Evolutionary conservation across 2,797 vertebrate species (phyloP), one percentile per base, ranked within the genome.

Genomic region (Sebastes wilsoni): DNA sequence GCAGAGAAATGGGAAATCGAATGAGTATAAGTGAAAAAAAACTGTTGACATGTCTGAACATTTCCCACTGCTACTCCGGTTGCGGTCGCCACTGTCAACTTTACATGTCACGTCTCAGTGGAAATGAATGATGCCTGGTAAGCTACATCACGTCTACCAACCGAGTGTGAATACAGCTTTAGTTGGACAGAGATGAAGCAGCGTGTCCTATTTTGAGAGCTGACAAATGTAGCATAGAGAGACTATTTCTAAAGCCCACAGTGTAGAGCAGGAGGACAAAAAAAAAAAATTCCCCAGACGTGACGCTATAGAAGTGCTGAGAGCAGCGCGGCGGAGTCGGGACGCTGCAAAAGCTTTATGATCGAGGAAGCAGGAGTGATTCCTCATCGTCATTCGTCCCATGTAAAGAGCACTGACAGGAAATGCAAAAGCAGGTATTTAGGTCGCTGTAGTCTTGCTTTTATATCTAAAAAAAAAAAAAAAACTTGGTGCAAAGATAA

Each of bases 151-250:
- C 12, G 36, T 75, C 64, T 28, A 58, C 67, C 18, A 14, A 58
- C 62, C 46, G 42, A 81, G 81, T 73, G 74, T 67, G 69, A 87
- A 59, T 36, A 14, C 66, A 58, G 69, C 65, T 75, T 38, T 27
- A 52, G 66, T 5, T 77, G 79, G 82, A 84, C 78, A 66, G 68
- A 73, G 72, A 89, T 77, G 62, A 81, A 86, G 85, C 52, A 28
- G 78, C 79, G 38, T 46, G 66, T 84, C 69, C 84, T 88, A 87
- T 88, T 93, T 77, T 70, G 60, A 86, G 81, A 79, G 69, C 82
- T 58, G 87, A 87, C 75, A 88, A 88, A 89, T 89, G 87, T 74
- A 72, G 70, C 74, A 77, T 55, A 61, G 64, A 84, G 65, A 65
- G 64, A 18, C 77, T 85, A 75, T 87, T 87, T 86, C 75, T 81